phyloP scores from a whole-genome alignment of 2,113 vertebrate genomes.

The Dicerorhinus sumatrensis region DNA sequence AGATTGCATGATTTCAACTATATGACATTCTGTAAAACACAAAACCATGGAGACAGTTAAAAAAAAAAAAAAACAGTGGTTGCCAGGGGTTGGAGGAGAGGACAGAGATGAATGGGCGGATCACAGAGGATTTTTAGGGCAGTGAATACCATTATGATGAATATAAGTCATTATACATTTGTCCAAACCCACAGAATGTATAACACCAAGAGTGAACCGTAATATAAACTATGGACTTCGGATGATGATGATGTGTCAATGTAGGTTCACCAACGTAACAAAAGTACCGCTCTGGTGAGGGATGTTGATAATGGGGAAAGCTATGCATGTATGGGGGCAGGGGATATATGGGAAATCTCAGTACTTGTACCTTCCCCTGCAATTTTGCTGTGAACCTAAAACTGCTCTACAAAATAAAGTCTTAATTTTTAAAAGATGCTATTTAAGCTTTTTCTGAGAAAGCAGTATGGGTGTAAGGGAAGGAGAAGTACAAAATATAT shows the following conservation, averaged over 20 bases:
- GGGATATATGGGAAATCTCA: neutral
- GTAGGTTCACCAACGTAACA: neutral
- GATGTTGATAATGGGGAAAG: neutral
- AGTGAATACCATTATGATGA: neutral
- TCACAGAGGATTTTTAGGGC: neutral
- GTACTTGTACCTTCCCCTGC: neutral
- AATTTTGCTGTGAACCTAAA: neutral
- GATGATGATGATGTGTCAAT: neutral
- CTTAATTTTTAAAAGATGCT: neutral
- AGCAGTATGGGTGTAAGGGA: neutral
- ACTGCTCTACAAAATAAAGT: neutral
- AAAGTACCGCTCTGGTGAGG: neutral
- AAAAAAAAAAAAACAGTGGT: neutral
- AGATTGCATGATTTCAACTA: neutral
- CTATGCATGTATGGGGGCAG: neutral
- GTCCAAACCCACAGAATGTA: neutral
- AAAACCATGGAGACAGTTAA: neutral
- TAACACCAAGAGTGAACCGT: neutral
- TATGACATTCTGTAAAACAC: neutral
- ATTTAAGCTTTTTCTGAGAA: neutral
- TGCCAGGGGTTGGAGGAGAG: neutral
- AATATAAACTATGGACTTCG: neutral
- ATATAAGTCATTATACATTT: neutral
- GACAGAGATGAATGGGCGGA: neutral
- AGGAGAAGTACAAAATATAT: neutral